Evolutionary conservation across 2,113 vertebrate species (phyloP), one percentile per base, ranked within the genome.

Genomic region (Chinchilla lanigera): DNA sequence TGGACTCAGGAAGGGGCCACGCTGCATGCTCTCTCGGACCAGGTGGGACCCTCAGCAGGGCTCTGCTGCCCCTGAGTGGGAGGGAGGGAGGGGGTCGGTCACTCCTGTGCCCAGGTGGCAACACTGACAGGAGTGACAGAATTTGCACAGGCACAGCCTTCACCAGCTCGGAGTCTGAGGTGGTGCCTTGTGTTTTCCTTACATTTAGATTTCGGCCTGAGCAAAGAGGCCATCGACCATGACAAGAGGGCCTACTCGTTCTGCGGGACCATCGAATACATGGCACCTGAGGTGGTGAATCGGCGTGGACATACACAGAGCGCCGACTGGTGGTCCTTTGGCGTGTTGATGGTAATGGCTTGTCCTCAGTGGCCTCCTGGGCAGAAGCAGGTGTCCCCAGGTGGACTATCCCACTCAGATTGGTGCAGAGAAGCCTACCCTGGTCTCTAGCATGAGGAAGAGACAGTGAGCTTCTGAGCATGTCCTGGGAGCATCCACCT

Each of bases 311-410:
- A 99, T 95, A 99, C 99, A 0, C 99, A 99, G 96, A 99, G 99
- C 10, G 99, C 99, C 0, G 99, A 99, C 98, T 99, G 99, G 99
- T 99, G 99, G 99, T 99, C 99, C 38, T 99, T 99, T 1, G 99
- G 99, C 0, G 99, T 99, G 41, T 98, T 99, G 89, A 99, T 99
- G 99, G 99, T 99, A 98, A 98, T 1, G 60, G 19, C 14, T 26
- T 47, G 12, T 24, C 54, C n/a, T 67, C 3, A 20, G 33, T n/a
- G 30, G 44, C 44, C 61, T 56, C 30, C 69, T 28, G 10, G 5
- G 41, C 54, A 19, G 0, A 5, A 33, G 52, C 2, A 1, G 41
- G 14, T 17, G 19, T 20, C 28, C 50, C 50, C 33, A 50, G 0
- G 11, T 1, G 38, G 1, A 0, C 41, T 1, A 12, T 3, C 44